Evolutionary conservation across 1,140 invertebrate species (phyloP), one percentile per base, ranked within the genome.

Genomic region (Dendroctonus ponderosae): DNA sequence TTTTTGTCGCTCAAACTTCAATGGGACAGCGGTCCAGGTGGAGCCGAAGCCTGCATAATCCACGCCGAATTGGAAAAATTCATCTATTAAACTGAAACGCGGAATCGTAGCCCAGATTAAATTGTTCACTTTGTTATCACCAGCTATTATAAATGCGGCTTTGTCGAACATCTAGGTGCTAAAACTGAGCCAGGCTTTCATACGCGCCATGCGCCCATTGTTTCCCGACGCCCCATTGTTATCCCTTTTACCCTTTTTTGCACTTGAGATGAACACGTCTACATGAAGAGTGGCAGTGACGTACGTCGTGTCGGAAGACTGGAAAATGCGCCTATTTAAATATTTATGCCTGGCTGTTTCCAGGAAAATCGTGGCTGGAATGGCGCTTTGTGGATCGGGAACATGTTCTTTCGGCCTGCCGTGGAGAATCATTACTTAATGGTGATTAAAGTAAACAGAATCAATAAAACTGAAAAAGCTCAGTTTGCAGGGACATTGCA

Each of bases 191-290:
- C 12, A 26, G 50, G 61, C 54, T 63, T 63, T 63, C 61, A 63
- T 63, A 51, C 61, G 61, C 49, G 61, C 51, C 51, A 12, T 63
- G 61, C 61, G 61, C 61, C 43, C 61, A 63, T 63, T 63, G 61
- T 63, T 63, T 44, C 41, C 6, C 9, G 12, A 41, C 26, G 50
- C 51, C 40, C 50, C 39, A 63, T 63, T 63, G 61, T 63, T 63
- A 63, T 63, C 61, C 61, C 48, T 63, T 63, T 63, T 63, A 63
- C 61, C 61, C 61, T 63, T 63, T 63, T 63, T 63, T 63, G 61
- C 61, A 63, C 50, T 63, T 63, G 61, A 63, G 61, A 63, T 63
- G 61, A 63, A 63, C 61, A 63, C 61, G 61, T 63, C 61, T 63
- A 50, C 38, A 63, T 52, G 50, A 63, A 43, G 61, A 53, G 50